Evolutionary conservation across 2,888 invertebrate species (phyloP), one percentile per base, ranked within the genome.

Genomic region (Drosophila sordidapex): DNA sequence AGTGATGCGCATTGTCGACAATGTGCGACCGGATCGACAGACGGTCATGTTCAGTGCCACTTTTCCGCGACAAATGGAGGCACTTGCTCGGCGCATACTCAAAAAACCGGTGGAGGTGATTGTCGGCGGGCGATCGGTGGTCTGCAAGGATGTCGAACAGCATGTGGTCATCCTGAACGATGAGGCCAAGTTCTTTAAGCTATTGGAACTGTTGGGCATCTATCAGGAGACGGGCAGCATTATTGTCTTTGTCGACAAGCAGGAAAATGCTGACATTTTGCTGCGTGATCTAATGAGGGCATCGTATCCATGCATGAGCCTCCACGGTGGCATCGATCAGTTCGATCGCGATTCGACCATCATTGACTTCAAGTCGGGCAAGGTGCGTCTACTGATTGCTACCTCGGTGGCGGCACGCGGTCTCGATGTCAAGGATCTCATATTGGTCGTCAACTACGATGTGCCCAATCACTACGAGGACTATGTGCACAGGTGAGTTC

Each of bases 391-490:
- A 56, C 93, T 99, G 90, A 97, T 99, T 6, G 99, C 99, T 0
- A 99, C 99, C 0, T 99, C 99, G 18, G 99, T 99, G 2, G 99
- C 99, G 5, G 99, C 99, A 1, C 94, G 99, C 65, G 99, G 99
- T 0, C 94, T 99, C n/a, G 99, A 99, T 93, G 99, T 99, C 0
- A 99, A 99, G 92, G 98, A 99, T 87, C 95, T 99, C 62, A 98
- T 99, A 89, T 94, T 99, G 36, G 99, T 99, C 3, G 97, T 99
- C 18, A 99, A 99, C 94, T 99, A 99, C 93, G 99, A 99, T 93
- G 99, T 99, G 90, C 99, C 99, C 0, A 99, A 99, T 93, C 99
- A 99, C 93, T 99, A 99, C 91, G 99, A 99, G 93, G 99, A 99
- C 93, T 99, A 99, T 93, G 99, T 99, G 27, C 99, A 99, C 93